phyloP scores from a whole-genome alignment of 2,113 vertebrate genomes.

The Bufo gargarizans region DNA sequence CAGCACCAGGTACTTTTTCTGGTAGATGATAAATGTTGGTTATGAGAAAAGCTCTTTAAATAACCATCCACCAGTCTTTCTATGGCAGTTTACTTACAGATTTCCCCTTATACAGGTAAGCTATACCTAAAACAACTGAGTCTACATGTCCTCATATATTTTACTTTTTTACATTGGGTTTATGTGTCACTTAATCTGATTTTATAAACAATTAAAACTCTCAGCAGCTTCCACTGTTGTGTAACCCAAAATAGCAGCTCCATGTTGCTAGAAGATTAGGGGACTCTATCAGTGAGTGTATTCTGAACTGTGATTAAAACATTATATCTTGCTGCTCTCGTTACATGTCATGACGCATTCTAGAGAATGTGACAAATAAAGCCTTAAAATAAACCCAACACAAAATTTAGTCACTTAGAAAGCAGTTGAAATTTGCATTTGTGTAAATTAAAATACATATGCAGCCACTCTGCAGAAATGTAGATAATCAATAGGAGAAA shows the following conservation, averaged over 20 bases:
- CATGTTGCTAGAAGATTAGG: neutral
- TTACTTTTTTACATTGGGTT: neutral
- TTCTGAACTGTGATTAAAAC: neutral
- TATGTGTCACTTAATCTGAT: neutral
- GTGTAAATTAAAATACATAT: neutral
- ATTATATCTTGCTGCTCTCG: neutral
- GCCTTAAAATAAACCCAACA: neutral
- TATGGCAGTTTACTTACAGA: too few species aligned
- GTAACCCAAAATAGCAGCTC: neutral
- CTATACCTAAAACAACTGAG: too few species aligned
- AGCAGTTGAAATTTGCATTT: neutral
- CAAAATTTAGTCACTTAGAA: neutral
- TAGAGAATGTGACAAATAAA: slow-evolving; percentile 4
- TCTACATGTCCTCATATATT: neutral
- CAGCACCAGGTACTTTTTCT: too few species aligned
- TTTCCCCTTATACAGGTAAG: too few species aligned
- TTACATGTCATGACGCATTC: slow-evolving; percentile 4
- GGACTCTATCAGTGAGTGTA: neutral
- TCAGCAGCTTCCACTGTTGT: neutral
- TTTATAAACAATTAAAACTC: neutral
- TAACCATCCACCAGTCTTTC: too few species aligned
- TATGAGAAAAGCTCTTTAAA: too few species aligned
- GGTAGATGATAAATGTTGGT: too few species aligned
- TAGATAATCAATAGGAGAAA: neutral
- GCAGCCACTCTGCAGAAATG: neutral